A percentile compares a stretch with the other conserved stretches of the same genome.
Conservation (phyloP, 2,113 vertebrate species). For the Edolisoma coerulescens region DNA sequence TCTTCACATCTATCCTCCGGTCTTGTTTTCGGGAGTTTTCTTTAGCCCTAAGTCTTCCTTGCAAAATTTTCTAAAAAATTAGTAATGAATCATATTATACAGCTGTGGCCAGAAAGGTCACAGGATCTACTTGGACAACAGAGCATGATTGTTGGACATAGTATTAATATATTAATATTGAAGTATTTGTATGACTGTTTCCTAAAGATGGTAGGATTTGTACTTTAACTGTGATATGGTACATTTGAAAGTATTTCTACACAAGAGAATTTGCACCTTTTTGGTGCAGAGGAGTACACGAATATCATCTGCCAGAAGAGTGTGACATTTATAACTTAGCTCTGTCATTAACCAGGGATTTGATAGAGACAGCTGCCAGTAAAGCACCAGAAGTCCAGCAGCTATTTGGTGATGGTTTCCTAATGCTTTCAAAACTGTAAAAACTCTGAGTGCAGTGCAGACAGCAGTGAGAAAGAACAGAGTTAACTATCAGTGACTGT, state of each 20-base stretch:
- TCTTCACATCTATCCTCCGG: neutral
- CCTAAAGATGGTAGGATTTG: neutral
- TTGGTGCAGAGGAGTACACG: neutral
- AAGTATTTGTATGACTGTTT: neutral
- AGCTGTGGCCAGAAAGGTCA: neutral
- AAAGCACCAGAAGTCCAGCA: neutral
- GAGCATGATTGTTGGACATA: rapidly evolving
- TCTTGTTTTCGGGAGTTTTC: neutral
- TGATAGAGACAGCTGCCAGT: neutral
- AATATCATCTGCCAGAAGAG: neutral
- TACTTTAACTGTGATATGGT: neutral
- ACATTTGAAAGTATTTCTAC: neutral
- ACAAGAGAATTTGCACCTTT: neutral
- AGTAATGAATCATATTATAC: neutral
- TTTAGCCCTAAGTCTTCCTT: neutral
- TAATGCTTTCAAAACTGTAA: neutral
- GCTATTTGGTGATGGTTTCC: neutral
- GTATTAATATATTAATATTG: neutral
- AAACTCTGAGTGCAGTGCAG: neutral
- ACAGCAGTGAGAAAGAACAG: neutral
- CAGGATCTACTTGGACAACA: neutral
- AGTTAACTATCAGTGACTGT: neutral
- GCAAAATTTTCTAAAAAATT: neutral
- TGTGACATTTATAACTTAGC: neutral
- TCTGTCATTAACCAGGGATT: neutral